Evolutionary conservation across 2,888 invertebrate species (phyloP).

Genomic region (Ophonus ardosiacus): DNA sequence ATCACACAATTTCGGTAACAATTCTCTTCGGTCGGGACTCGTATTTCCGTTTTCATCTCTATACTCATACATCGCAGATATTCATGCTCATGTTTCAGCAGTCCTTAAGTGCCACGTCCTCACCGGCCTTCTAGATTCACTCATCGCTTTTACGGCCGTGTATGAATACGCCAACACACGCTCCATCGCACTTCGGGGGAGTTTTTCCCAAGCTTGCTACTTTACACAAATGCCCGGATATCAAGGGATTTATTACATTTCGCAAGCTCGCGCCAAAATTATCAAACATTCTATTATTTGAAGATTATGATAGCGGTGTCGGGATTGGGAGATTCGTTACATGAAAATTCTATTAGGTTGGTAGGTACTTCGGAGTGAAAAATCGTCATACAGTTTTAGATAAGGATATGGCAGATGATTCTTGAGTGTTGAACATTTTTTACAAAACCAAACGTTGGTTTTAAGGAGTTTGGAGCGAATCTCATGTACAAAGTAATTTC

Average conservation of each 20-base stretch:
- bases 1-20: not conserved
- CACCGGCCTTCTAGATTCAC: slow-evolving; percentile 28
- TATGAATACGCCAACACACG: slow-evolving; percentile 43
- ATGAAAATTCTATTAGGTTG: too few relatives aligned
- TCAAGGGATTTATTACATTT: slow-evolving; percentile 5
- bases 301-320: not conserved
- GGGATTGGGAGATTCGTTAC: too few relatives aligned
- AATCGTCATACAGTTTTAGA: too few relatives aligned
- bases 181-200: not conserved
- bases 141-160: slow-evolving; percentile 39
- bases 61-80: slow-evolving; percentile 11
- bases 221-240: not conserved
- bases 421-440: too few relatives aligned
- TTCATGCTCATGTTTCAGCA: slow-evolving; percentile 45
- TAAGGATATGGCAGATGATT: too few relatives aligned
- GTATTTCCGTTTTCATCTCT: not conserved
- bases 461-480: too few relatives aligned
- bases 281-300: slow-evolving; percentile 19
- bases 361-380: too few relatives aligned
- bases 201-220: slow-evolving; percentile 6
- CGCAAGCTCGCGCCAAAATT: not conserved
- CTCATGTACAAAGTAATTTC: too few relatives aligned
- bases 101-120: slow-evolving; percentile 27
- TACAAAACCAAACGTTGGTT: too few relatives aligned
- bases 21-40: too few relatives aligned